Percentiles rank a stretch among this genome's conserved stretches.
Conservation (phyloP, 2,797 vertebrate species). For the Loriculus beryllinus region DNA sequence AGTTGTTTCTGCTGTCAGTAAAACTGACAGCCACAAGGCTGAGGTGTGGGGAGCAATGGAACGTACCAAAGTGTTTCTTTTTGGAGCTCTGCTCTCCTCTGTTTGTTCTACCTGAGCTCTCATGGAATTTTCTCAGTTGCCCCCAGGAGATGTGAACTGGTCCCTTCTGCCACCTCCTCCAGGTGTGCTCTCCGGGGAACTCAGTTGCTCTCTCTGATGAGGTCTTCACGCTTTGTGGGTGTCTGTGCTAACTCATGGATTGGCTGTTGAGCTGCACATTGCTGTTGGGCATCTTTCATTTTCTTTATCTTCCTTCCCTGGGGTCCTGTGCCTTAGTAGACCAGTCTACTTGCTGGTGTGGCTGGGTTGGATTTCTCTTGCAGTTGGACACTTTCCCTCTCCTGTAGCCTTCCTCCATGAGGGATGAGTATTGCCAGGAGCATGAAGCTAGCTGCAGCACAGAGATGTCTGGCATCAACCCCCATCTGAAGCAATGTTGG, state of each 20-base stretch:
- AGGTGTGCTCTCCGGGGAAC: background rate
- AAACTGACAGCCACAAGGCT: background rate
- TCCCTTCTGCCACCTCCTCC: background rate
- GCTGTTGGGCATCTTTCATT: background rate
- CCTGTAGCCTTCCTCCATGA: background rate
- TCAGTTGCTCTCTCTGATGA: rapidly evolving
- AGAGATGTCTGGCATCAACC: background rate
- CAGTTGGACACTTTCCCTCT: rapidly evolving
- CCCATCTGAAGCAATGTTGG: background rate
- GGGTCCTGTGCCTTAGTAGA: background rate
- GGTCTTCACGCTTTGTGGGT: background rate
- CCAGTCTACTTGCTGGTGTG: background rate
- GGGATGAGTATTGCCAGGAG: background rate
- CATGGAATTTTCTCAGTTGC: rapidly evolving
- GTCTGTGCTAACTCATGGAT: background rate
- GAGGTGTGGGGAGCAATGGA: too few species aligned
- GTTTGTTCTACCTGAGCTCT: background rate
- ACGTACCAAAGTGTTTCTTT: background rate
- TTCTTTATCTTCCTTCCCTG: background rate
- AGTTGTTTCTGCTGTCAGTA: background rate
- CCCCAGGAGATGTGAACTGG: background rate
- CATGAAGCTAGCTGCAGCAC: background rate
- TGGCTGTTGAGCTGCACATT: background rate
- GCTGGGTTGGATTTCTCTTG: background rate
- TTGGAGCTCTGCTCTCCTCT: background rate